Conservation (phyloP, 2,113 vertebrate genomes). For the Aldabrachelys gigantea region DNA sequence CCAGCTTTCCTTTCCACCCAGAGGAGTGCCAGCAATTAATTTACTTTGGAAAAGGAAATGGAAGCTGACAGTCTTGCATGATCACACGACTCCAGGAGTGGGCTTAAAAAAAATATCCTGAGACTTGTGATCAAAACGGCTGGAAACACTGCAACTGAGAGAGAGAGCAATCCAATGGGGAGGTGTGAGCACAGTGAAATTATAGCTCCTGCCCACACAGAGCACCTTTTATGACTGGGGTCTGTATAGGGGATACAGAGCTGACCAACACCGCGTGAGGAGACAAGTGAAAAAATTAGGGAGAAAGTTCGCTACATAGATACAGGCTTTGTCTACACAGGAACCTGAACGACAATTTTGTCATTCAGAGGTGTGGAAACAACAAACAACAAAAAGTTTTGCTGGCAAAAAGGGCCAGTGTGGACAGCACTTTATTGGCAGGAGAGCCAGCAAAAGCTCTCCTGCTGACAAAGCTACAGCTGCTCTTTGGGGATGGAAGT, state of each 20-base stretch:
- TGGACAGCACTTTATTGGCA: too few relatives aligned
- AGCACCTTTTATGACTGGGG: neutral
- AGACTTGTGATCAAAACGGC: neutral
- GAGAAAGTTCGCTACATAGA: neutral
- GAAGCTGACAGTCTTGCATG: neutral
- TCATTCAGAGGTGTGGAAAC: too few relatives aligned
- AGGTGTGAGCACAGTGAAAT: accelerated
- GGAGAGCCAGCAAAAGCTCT: too few relatives aligned
- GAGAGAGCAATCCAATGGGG: neutral
- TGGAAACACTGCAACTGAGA: accelerated
- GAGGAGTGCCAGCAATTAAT: neutral
- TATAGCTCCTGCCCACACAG: neutral
- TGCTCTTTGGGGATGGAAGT: too few relatives aligned
- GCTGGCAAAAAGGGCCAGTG: too few relatives aligned
- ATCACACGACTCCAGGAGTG: neutral
- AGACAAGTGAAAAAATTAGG: neutral
- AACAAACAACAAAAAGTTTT: too few relatives aligned
- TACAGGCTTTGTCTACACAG: neutral
- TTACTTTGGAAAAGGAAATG: neutral
- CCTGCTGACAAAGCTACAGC: too few relatives aligned
- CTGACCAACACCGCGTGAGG: accelerated
- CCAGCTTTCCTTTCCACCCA: neutral
- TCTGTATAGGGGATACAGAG: accelerated
- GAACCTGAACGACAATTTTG: too few relatives aligned
- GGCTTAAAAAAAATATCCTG: neutral